Base-by-base conservation (phyloP, 2,797 vertebrate species). In the Rhinella marina region DNA sequence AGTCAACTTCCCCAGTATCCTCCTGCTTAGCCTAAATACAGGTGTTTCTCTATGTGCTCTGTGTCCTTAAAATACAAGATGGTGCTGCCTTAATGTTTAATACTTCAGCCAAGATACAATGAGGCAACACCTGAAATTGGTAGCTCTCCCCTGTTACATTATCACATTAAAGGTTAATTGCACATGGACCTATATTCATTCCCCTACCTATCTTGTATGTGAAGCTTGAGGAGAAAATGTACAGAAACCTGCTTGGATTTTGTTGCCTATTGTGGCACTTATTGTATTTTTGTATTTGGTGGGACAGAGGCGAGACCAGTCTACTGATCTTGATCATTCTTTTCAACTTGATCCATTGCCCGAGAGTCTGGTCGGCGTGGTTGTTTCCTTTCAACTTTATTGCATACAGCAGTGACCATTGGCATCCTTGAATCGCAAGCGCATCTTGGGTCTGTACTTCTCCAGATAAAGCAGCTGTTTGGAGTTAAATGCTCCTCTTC, bases 381-480 rank as follows among this genome's bases (percentile, higher is more conserved):
- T 92, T 19, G n/a, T 81, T 88, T 90, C 85, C 59, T 85, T 66
- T 88, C 64, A 64, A 79, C 86, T 88, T 95, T 98, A 99, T 94
- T 99, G 98, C 94, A 99, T 94, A 90, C 97, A 99, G 96, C 98
- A 99, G 95, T 96, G 97, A 93, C 96, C 96, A 88, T 99, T 98
- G 96, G 96, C 95, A 92, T 98, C 97, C 95, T 97, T 98, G 96
- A 97, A 97, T 92, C 97, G 96, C 94, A 99, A 96, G 91, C 98
- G 95, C 97, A 99, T 99, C 94, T 99, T 99, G 91, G 98, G 96
- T 92, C 97, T 96, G 95, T 99, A 99, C 95, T 99, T 99, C 95
- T 99, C 98, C 95, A 99, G 97, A 93, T 99, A 99, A 95, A 99
- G 96, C 95, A 99, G 97, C 96, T 99, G 98, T 96, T 99, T 99